Conservation (phyloP, 2,797 vertebrate genomes). For the Syndactyla subalaris region DNA sequence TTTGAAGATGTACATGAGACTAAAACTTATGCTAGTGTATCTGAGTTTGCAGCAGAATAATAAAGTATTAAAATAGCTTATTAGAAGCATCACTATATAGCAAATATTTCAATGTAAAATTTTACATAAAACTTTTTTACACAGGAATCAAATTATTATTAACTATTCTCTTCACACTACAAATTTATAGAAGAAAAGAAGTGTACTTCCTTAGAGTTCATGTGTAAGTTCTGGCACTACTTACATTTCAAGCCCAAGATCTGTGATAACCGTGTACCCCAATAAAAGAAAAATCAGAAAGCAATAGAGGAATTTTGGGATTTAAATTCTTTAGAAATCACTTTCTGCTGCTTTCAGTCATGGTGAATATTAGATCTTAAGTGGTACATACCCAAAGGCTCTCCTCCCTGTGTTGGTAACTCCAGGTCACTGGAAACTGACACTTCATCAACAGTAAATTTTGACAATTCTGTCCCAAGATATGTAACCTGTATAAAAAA, state of each 20-base stretch:
- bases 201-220: not conserved
- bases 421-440: conserved; percentile 1
- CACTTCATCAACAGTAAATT: conserved; percentile 59
- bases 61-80: not conserved
- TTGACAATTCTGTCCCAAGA: conserved; percentile 76
- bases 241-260: not conserved
- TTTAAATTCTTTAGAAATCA: not conserved
- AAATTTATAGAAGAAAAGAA: not conserved
- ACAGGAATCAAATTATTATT: not conserved
- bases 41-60: not conserved
- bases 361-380: not conserved
- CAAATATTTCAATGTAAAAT: not conserved
- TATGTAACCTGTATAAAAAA: conserved; percentile 80
- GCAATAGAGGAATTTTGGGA: not conserved
- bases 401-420: not conserved
- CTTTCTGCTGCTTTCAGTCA: not conserved
- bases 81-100: not conserved
- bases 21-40: not conserved
- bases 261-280: not conserved
- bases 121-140: not conserved
- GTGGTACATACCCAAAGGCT: conserved; percentile 57
- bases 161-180: not conserved
- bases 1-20: not conserved
- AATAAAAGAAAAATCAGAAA: not conserved
- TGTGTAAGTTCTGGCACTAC: not conserved